Percentiles rank a stretch among this genome's conserved stretches.
Evolutionary conservation across 53 echinoderm and acorn worm species (phyloP).

Genomic region (Echinometra lucunter): DNA sequence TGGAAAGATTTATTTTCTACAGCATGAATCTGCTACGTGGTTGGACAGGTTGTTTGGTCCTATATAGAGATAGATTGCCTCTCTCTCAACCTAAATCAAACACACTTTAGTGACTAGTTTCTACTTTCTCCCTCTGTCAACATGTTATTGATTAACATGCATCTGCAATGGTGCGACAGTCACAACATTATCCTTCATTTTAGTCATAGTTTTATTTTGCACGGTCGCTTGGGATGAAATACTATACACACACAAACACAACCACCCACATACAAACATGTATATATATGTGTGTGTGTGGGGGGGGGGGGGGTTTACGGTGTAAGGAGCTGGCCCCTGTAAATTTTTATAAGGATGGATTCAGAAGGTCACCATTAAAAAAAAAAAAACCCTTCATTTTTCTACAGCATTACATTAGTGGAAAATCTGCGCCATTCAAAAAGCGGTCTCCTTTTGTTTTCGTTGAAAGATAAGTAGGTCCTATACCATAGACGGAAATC

Average conservation of each 20-base stretch:
- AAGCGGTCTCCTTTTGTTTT: too few relatives aligned
- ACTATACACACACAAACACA: too few relatives aligned
- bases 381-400: too few relatives aligned
- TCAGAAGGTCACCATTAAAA: not conserved
- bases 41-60: not conserved
- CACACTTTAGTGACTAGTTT: not conserved
- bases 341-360: too few relatives aligned
- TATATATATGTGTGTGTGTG: too few relatives aligned
- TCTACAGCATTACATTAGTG: not conserved
- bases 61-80: not conserved
- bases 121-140: not conserved
- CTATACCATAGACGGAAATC: too few relatives aligned
- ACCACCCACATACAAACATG: too few relatives aligned
- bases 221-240: not conserved
- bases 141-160: constrained; percentile 19
- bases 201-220: not conserved
- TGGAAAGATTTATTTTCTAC: too few relatives aligned
- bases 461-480: too few relatives aligned
- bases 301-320: too few relatives aligned
- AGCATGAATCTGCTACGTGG: not conserved
- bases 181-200: not conserved
- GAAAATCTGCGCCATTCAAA: too few relatives aligned
- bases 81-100: not conserved
- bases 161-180: not conserved
- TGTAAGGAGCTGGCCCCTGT: too few relatives aligned